Evolutionary conservation across 2,113 vertebrate genomes (phyloP).

Genomic region (Antechinus stuartii): DNA sequence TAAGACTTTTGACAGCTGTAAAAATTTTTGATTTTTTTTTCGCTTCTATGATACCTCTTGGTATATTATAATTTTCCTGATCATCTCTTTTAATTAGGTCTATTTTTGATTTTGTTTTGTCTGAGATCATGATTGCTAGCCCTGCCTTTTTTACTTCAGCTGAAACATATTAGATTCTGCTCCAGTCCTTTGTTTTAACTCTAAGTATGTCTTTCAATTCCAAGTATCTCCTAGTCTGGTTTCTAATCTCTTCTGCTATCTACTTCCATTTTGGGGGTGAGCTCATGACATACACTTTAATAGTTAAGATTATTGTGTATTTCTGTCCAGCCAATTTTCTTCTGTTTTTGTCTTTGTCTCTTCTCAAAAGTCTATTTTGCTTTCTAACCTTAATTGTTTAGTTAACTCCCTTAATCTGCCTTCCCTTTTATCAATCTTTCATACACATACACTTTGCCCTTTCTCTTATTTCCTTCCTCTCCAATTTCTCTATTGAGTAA

Average conservation of each 20-base stretch:
- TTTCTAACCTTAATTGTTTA: background rate
- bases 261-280: background rate
- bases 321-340: background rate
- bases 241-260: background rate
- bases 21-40: background rate
- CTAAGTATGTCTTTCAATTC: background rate
- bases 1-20: background rate
- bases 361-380: background rate
- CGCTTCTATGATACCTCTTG: background rate
- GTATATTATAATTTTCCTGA: background rate
- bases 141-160: background rate
- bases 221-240: background rate
- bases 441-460: too few relatives aligned
- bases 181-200: background rate
- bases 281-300: background rate
- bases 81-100: background rate
- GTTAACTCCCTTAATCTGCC: background rate
- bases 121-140: background rate
- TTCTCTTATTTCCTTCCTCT: too few relatives aligned
- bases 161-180: background rate
- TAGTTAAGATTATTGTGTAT: background rate
- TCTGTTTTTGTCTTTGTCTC: too few relatives aligned
- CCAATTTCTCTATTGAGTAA: too few relatives aligned
- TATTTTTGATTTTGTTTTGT: background rate
- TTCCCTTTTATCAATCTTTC: too few relatives aligned